Base-by-base conservation (phyloP, 2,113 vertebrate species). In the Chelonoidis abingdonii region DNA sequence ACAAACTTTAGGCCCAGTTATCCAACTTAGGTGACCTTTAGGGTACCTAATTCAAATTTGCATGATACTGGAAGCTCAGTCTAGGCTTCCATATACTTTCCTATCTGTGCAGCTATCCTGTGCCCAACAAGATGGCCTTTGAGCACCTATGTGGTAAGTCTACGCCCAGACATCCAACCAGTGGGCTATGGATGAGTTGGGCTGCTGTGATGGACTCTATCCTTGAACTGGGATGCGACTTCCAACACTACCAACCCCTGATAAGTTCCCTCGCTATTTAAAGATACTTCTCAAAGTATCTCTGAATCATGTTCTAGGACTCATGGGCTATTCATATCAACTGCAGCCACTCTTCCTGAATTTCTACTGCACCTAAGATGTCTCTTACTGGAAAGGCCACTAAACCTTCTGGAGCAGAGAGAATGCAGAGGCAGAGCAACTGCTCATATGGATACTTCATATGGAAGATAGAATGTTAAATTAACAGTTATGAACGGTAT, bases 341-440 rank as follows among this genome's bases (percentile, higher is more conserved):
- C n/a, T 72, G n/a, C n/a, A n/a, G 65, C 17, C n/a, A 38, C 65
- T 72, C 65, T 72, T 72, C 8, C n/a, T 38, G 65, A n/a, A 38
- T 72, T 22, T 35, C 57, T 62, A 38, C n/a, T 72, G 35, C 9
- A 84, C 5, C 1, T 44, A 80, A 44, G 47, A 93, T 72, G 11
- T 19, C 2, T 41, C 53, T 75, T 62, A 35, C 2, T 1, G 5
- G 22, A 21, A 89, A 12, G 8, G 92, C 38, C 2, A 16, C 35
- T 76, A 8, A 4, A 16, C 9, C 69, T 29, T 22, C 53, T 47
- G 53, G 13, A 85, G 7, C 0, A 0, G 81, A 65, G 35, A 54
- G 41, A 69, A 5, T 80, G 10, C 6, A 2, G 0, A 21, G 52
- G 21, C n/a, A 59, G 54, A 79, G n/a, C n/a, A 72, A 35, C 35